Conservation (phyloP, 2,797 vertebrate species). For the Gorsachius magnificus region DNA sequence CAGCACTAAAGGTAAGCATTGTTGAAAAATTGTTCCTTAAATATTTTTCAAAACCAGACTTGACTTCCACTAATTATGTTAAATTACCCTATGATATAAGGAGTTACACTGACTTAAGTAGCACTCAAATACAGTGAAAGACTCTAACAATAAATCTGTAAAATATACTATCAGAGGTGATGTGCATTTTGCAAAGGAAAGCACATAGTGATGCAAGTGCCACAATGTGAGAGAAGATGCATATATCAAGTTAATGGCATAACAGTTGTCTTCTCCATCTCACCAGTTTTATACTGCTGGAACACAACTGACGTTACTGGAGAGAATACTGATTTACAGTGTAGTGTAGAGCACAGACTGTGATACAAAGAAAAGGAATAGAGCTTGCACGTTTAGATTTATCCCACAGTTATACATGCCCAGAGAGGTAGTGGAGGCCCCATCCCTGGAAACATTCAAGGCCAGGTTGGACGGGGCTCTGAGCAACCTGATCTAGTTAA, state of each 20-base stretch:
- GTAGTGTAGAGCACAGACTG: background rate
- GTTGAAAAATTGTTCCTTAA: background rate
- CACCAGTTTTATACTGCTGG: background rate
- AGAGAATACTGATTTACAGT: background rate
- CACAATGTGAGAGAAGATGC: background rate
- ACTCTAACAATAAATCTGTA: background rate
- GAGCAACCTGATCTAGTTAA: too few relatives aligned
- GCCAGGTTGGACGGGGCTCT: too few relatives aligned
- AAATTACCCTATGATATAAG: background rate
- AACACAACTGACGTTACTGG: background rate
- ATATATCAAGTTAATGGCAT: background rate
- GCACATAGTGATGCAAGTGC: background rate
- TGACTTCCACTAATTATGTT: background rate
- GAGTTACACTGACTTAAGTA: background rate
- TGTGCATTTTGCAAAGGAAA: background rate
- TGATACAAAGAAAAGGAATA: background rate
- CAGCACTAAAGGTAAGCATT: background rate
- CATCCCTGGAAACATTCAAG: too few relatives aligned
- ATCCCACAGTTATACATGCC: background rate
- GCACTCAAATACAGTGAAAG: background rate
- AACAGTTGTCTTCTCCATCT: background rate
- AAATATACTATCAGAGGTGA: background rate
- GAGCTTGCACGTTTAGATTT: background rate
- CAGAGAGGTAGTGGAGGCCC: too few relatives aligned
- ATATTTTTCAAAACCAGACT: background rate